Base-by-base conservation (phyloP, 1,140 invertebrate species). In the Batillaria attramentaria region DNA sequence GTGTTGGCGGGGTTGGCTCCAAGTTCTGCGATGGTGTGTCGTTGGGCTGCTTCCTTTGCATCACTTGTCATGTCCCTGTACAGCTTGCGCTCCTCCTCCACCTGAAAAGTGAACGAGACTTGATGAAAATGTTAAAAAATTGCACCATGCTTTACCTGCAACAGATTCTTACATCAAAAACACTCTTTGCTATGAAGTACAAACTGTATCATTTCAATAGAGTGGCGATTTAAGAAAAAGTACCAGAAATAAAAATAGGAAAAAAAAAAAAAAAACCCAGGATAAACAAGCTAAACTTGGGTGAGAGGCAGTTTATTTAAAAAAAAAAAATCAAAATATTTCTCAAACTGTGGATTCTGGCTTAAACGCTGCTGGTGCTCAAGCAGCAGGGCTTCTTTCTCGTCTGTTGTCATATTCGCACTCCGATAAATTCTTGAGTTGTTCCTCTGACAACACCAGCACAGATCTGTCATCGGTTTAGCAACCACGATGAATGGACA, bases 371-470 rank as follows among this genome's bases (percentile, higher is more conserved):
- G 5, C 20, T 28, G 10, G 13, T 50, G 41, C 2, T 54, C 72
- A 1, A 1, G 3, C 1, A 74, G 72, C 33, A 43, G 41, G 6
- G 43, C 13, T 0, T 2, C n/a, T 43, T 43, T 72, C 10, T 74
- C 72, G 13, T 50, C 1, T 24, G 8, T 1, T 24, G 35, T 37
- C 74, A 76, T 18, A 46, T n/a, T n/a, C 24, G 35, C 60, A 1
- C 31, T 18, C 35, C 70, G 69, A 37, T 79, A 80, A 20, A 86
- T 77, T 28, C 62, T 60, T 16, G 72, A 62, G 72, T 79, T 79
- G 70, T 82, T 85, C 13, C 75, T 8, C 54, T 84, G 81, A 74
- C 81, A 84, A 39, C 33, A 69, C 77, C 83, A 81, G 72, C 85
- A 86, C 3, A 84, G 72, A 69, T 85, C 79, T 6, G 84, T 81